Base-by-base conservation (phyloP, 2,113 vertebrate species). In the Plecotus auritus region DNA sequence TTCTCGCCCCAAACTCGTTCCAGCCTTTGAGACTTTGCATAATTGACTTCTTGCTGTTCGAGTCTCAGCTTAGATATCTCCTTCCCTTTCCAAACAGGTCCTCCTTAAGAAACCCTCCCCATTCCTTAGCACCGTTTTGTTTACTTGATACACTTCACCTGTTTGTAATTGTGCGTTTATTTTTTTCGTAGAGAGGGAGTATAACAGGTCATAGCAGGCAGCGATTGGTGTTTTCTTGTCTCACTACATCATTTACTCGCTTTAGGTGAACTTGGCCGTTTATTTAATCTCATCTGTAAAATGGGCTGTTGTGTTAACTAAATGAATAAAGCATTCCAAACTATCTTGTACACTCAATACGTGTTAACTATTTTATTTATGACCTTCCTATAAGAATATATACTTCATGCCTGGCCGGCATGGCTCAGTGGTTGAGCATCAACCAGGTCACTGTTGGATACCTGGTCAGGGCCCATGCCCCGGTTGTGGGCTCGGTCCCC, bases 31-130 rank as follows among this genome's bases (percentile, higher is more conserved):
- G 26, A 35, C 40, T 82, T 77, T 45, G 26, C n/a, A 12, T 49
- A 49, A 4, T 77, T 77, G 59, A 20, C 45, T 83, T 90, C 22
- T 54, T 14, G 78, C 45, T 47, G 14, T 56, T 93, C 8, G n/a
- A 11, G 32, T 74, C 22, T 82, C 32, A 35, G 61, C 9, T 85
- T n/a, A 51, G 35, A 12, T 49, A 22, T 12, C 37, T 67, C 35
- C 56, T 82, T 35, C 6, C 18, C 4, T 51, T 64, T 4, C 61
- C 78, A 47, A 40, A 47, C 51, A 30, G 30, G 16, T 37, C 16
- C 67, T 59, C 22, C 10, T 49, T 51, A 22, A 3, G 26, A 3
- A 28, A 26, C 28, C 2, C 14, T 5, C 10, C 9, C 9, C 0
- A 7, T 30, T 37, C n/a, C 28, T 37, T 40, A 85, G n/a, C 40